These are phyloP conservation scores for Manis crassicaudata DNA, from an alignment of 2,797 vertebrate species.

Conservation along the genomic window DNA sequence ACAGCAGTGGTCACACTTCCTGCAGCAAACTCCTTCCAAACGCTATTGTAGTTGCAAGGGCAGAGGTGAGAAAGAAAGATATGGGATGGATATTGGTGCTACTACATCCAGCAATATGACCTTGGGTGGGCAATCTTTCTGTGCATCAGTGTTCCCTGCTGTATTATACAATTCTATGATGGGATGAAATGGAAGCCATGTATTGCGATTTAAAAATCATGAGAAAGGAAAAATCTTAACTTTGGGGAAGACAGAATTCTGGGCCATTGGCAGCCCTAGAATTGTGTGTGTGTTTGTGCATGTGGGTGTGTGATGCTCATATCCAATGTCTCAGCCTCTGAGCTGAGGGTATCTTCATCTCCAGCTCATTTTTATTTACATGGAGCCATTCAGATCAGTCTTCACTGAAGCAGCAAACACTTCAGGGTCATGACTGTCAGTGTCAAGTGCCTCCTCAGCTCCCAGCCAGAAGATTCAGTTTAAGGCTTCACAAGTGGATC, in stretches of 20 bases:
- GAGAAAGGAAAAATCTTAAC: not conserved
- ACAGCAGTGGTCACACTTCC: not conserved
- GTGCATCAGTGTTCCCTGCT: not conserved
- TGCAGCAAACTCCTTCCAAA: not conserved
- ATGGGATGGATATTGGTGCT: not conserved
- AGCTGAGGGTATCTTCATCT: slow-evolving; percentile 74
- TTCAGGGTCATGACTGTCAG: slow-evolving; percentile 66
- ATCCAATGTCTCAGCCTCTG: not conserved
- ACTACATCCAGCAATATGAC: not conserved
- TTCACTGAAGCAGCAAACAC: slow-evolving; percentile 76
- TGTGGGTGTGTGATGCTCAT: not conserved
- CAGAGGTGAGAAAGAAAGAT: not conserved
- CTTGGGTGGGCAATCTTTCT: not conserved
- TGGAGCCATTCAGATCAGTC: slow-evolving; percentile 78
- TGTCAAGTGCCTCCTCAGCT: slow-evolving; percentile 79
- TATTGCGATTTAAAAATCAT: not conserved
- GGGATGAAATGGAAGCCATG: not conserved
- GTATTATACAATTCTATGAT: not conserved
- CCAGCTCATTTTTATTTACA: slow-evolving; percentile 83
- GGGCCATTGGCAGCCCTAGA: not conserved
- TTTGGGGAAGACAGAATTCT: not conserved
- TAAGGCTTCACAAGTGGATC: slow-evolving; percentile 73
- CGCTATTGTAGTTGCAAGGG: not conserved
- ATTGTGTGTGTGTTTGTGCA: not conserved
- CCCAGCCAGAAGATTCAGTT: slow-evolving; percentile 74